These are phyloP conservation scores for Athalia cordata DNA, from an alignment of 2,888 invertebrate genomes.

Conservation along the genomic window DNA sequence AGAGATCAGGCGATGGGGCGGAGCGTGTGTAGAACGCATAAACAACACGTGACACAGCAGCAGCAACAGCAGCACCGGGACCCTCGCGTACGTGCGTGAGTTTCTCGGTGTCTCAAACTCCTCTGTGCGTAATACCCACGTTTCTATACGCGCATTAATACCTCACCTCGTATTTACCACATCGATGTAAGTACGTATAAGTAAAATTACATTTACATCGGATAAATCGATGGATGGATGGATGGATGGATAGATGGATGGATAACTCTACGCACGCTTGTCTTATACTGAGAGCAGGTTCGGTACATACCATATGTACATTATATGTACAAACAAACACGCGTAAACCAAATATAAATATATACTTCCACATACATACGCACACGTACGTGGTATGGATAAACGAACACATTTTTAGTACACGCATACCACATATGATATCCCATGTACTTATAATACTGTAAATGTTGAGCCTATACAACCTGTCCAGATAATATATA, in stretches of 20 bases:
- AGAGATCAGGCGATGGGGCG: constrained; percentile 48
- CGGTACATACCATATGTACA: constrained; percentile 24
- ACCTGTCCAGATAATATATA: too few species aligned
- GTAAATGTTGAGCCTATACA: too few species aligned
- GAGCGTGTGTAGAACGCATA: constrained; percentile 48
- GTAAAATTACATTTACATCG: neutral
- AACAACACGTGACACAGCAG: constrained; percentile 47
- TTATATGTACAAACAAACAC: constrained; percentile 35
- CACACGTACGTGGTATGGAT: too few species aligned
- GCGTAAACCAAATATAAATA: constrained; percentile 20
- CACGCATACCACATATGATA: too few species aligned
- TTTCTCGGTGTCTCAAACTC: constrained; percentile 11
- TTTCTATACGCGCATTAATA: neutral
- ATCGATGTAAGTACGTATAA: constrained; percentile 1
- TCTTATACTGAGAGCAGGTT: neutral
- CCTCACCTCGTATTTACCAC: too few species aligned
- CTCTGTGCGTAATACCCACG: neutral
- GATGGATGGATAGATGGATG: constrained; percentile 17
- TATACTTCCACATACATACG: neutral
- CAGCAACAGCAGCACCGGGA: too few species aligned
- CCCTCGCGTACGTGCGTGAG: constrained; percentile 23
- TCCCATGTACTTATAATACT: too few species aligned
- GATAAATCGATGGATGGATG: neutral
- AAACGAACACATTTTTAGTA: too few species aligned
- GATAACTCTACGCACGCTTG: constrained; percentile 5